Base-by-base conservation (phyloP, 2,888 invertebrate species). In the Laspeyria flexula region DNA sequence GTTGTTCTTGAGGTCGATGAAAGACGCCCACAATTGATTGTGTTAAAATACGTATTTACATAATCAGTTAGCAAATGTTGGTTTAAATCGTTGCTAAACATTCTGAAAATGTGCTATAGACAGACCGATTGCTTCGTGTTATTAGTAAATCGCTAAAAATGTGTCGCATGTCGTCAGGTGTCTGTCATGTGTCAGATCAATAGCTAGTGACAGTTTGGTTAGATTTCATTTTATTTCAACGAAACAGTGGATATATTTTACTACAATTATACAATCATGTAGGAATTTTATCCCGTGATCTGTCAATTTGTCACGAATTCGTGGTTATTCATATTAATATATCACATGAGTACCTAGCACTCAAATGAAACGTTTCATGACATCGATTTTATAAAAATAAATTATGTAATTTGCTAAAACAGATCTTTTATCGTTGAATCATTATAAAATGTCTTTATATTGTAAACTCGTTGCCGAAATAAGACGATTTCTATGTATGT, bases 171-270 rank as follows among this genome's bases (percentile, higher is more conserved):
- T 11, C 13, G 40, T 35, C 38, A 35, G 4, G n/a, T n/a, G 39
- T 52, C 43, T 31, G 33, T 35, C 34, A 65, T 52, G 11, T 58
- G 43, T 51, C 58, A 51, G 43, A 55, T 25, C 11, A 21, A 21
- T 37, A 21, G 37, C 6, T 23, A 21, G 23, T 1, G 21, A 23
- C 37, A 15, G 13, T 33, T 33, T 31, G 10, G 16, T 33, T 18
- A n/a, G 1, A 9, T 15, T 33, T 33, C 7, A 33, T 7, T 11
- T 1, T 30, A n/a, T n/a, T n/a, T n/a, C n/a, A n/a, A n/a, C n/a
- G n/a, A n/a, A n/a, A 12, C 11, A 2, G n/a, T 12, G 2, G 11
- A 10, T 30, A 6, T 2, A 11, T 11, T 11, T 31, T 4, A 7
- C 6, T 6, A 15, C 13, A 31, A 13, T 13, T 31, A 30, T 30